These are phyloP conservation scores for Epizoanthus fatuus DNA, from an alignment of 92 coral and sea anemone species.

Conservation along the genomic window DNA sequence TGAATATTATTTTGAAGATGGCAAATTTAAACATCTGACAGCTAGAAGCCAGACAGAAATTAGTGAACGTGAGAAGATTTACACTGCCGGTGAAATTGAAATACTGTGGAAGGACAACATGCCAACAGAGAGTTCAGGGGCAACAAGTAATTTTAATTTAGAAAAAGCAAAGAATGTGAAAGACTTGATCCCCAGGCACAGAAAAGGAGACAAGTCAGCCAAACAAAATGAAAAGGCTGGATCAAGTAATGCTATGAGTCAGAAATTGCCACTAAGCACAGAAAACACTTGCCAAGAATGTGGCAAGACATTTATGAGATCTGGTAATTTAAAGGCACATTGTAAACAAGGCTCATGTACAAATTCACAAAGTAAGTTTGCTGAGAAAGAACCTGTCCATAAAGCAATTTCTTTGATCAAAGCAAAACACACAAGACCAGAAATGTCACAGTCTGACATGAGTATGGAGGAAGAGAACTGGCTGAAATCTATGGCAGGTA, in stretches of 20 bases:
- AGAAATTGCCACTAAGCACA: background rate
- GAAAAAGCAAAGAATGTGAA: slow-evolving; percentile 31
- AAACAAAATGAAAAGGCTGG: background rate
- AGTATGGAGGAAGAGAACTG: slow-evolving; percentile 32
- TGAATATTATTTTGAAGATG: slow-evolving; percentile 29
- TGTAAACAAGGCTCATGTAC: background rate
- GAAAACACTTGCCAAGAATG: slow-evolving; percentile 39
- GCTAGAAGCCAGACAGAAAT: slow-evolving; percentile 7
- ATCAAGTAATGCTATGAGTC: background rate
- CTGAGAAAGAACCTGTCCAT: background rate
- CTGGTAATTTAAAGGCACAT: slow-evolving; percentile 19
- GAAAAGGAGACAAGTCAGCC: slow-evolving; percentile 4
- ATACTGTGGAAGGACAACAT: slow-evolving; percentile 2
- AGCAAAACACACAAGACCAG: slow-evolving; percentile 12
- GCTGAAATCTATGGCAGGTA: slow-evolving; percentile 37
- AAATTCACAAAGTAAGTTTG: background rate
- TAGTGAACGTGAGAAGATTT: background rate
- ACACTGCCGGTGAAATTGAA: slow-evolving; percentile 21
- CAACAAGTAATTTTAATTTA: slow-evolving; percentile 30
- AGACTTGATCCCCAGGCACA: slow-evolving; percentile 35
- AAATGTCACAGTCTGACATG: background rate
- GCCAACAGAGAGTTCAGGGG: slow-evolving; percentile 38
- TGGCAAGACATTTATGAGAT: slow-evolving; percentile 38
- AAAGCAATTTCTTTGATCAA: background rate
- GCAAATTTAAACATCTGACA: background rate